Percentiles rank a stretch among this genome's conserved stretches.
phyloP scores from a whole-genome alignment of 1,140 invertebrate genomes.

The Andrena cerasifolii region DNA sequence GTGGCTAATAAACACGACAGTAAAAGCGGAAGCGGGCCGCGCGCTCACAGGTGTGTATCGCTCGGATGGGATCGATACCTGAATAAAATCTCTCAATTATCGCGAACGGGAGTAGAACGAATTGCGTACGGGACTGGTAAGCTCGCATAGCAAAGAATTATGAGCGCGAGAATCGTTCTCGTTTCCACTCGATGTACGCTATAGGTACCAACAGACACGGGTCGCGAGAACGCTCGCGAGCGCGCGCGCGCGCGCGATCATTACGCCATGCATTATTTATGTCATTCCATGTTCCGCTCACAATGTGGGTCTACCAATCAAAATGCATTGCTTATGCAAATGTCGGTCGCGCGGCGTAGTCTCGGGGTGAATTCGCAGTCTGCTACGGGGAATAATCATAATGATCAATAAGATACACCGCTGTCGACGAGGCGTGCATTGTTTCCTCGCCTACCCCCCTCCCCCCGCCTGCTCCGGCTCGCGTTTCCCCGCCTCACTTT shows the following conservation, averaged over 20 bases:
- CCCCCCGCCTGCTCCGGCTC: neutral
- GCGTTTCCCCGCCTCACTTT: neutral
- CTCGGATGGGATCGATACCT: neutral
- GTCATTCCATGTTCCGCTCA: conserved; percentile 71
- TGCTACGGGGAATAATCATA: conserved; percentile 74
- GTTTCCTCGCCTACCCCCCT: conserved; percentile 29
- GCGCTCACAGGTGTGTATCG: conserved; percentile 7
- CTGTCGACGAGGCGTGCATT: conserved; percentile 52
- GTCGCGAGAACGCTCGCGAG: conserved; percentile 38
- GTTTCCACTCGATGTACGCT: conserved; percentile 46
- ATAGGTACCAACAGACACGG: conserved; percentile 11
- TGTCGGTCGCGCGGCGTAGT: conserved; percentile 72
- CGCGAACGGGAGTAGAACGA: conserved; percentile 33
- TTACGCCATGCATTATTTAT: conserved; percentile 82
- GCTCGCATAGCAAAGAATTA: conserved; percentile 62
- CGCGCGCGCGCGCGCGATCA: conserved; percentile 67
- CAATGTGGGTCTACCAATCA: conserved; percentile 78
- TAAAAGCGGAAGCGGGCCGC: conserved; percentile 17
- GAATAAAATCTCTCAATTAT: conserved; percentile 30
- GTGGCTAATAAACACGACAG: neutral
- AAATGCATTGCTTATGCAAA: conserved; percentile 82
- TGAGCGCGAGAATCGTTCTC: conserved; percentile 59
- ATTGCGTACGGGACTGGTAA: conserved; percentile 23
- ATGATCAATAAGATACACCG: conserved; percentile 77
- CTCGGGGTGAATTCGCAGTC: conserved; percentile 65